phyloP scores from a whole-genome alignment of 2,888 invertebrate species.

The Sepioteuthis lessoniana region DNA sequence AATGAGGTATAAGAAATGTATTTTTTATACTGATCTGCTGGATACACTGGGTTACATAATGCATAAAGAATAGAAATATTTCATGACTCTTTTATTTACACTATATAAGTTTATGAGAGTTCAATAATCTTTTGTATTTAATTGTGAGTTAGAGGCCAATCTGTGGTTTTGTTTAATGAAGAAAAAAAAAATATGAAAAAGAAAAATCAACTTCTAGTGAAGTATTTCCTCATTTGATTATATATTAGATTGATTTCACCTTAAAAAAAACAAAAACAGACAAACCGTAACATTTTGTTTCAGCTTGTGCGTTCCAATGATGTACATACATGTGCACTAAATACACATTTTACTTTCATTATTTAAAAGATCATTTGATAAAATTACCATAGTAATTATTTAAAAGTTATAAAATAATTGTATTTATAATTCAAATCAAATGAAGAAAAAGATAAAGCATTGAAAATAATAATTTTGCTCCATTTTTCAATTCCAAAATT shows the following conservation, averaged over 20 bases:
- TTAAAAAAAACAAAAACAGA: background rate
- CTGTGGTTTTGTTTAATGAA: no score
- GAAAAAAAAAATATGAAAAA: no score
- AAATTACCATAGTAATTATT: background rate
- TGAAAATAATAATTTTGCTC: background rate
- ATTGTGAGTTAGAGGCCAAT: no score
- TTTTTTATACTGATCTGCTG: no score
- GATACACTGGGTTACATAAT: no score
- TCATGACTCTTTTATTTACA: no score
- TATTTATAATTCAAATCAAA: background rate
- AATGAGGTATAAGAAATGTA: no score
- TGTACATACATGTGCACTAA: background rate
- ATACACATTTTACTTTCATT: background rate
- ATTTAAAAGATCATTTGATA: background rate
- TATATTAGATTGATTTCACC: background rate
- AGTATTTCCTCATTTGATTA: background rate
- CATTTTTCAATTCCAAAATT: background rate
- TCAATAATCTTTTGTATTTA: no score
- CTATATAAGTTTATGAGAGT: no score
- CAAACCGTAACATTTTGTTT: background rate
- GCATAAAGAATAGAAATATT: no score
- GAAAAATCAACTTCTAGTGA: no score
- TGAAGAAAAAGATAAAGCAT: background rate
- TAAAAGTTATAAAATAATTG: background rate
- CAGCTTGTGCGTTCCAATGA: background rate